Percentiles rank a stretch among this genome's conserved stretches.
phyloP scores from a whole-genome alignment of 2,888 invertebrate species.

The Drosophila basisetae region DNA sequence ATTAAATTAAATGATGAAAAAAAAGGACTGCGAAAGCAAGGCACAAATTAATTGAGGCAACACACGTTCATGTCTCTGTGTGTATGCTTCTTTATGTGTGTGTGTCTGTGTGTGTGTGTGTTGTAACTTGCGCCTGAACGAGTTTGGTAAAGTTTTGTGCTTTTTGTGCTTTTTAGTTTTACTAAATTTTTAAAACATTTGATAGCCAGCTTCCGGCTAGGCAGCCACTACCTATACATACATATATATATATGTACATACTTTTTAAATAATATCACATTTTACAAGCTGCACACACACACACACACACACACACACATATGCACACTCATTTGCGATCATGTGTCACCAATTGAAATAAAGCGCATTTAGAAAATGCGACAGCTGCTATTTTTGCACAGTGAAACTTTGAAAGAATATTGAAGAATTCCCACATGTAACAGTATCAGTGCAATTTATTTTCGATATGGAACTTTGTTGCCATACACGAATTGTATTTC shows the following conservation, averaged over 20 bases:
- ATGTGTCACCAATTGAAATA: conserved; percentile 38
- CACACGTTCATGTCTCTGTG: conserved; percentile 34
- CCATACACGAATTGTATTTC: neutral
- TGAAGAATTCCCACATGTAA: too few relatives aligned
- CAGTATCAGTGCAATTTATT: neutral
- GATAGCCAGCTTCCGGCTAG: conserved; percentile 36
- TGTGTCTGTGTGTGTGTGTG: conserved; percentile 3
- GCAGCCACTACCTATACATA: conserved; percentile 14
- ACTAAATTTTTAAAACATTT: conserved; percentile 62
- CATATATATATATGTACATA: conserved; percentile 2
- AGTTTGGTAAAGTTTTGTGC: conserved; percentile 50
- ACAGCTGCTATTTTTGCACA: neutral
- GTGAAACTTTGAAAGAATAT: neutral
- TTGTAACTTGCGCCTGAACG: conserved; percentile 29
- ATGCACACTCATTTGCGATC: conserved; percentile 4
- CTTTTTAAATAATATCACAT: conserved; percentile 17
- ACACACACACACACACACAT: conserved; percentile 7
- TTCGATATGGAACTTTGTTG: neutral
- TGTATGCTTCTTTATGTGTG: neutral
- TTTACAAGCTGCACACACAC: conserved; percentile 18
- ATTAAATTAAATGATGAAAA: conserved; percentile 5
- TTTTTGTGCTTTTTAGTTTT: conserved; percentile 50
- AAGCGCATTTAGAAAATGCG: conserved; percentile 35
- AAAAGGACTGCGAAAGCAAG: conserved; percentile 27
- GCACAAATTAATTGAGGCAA: conserved; percentile 54